Conservation (phyloP, 2,888 invertebrate genomes). For the Alentia gelatinosa region DNA sequence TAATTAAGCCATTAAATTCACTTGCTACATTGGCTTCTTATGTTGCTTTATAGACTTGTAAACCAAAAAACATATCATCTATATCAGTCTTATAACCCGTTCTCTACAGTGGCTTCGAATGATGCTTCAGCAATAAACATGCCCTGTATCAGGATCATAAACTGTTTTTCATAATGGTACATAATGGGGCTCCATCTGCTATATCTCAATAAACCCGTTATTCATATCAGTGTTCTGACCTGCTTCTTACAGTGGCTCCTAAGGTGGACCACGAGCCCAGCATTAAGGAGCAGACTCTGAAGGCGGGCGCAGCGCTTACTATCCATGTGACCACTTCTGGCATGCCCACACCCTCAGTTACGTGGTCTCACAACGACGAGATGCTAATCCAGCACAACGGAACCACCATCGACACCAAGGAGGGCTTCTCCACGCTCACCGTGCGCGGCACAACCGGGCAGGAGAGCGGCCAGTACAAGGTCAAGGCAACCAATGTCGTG, state of each 20-base stretch:
- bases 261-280: conserved; percentile 60
- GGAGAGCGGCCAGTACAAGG: conserved; percentile 67
- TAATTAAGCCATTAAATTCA: no score
- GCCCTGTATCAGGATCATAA: no score
- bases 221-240: no score
- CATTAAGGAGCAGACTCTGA: conserved; percentile 60
- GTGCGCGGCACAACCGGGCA: conserved; percentile 66
- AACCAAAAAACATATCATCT: no score
- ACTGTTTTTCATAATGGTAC: no score
- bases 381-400: conserved; percentile 83
- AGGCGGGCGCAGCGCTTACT: conserved; percentile 74
- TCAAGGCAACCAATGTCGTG: conserved; percentile 68
- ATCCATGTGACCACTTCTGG: conserved; percentile 77
- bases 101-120: no score
- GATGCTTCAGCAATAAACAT: no score
- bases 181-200: no score
- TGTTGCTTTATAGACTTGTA: no score
- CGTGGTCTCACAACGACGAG: conserved; percentile 74
- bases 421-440: conserved; percentile 72
- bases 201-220: no score
- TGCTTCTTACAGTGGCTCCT: conserved; percentile 61
- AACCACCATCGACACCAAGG: conserved; percentile 73
- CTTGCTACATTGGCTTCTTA: no score
- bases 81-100: no score
- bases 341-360: conserved; percentile 75